A percentile compares a stretch with the other conserved stretches of the same genome.
These are phyloP conservation scores for Xiphorhynchus erythropygius DNA, from an alignment of 2,797 vertebrate species.

Conservation along the genomic window DNA sequence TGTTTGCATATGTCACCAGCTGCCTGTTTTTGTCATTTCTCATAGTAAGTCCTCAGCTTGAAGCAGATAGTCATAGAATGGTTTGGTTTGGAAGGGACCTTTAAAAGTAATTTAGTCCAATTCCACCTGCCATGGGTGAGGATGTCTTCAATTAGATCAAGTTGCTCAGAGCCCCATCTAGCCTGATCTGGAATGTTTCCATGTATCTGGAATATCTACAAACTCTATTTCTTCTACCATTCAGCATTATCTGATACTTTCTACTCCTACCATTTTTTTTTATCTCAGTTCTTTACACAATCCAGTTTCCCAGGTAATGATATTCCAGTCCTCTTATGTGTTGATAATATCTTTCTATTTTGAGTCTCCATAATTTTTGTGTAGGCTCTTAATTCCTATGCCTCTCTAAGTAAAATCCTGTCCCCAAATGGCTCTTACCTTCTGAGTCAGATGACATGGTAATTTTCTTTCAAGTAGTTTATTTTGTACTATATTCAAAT, in stretches of 20 bases:
- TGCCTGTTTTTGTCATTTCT: background rate
- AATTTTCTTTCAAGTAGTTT: background rate
- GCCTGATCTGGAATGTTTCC: background rate
- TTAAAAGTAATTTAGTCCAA: background rate
- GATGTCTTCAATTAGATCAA: background rate
- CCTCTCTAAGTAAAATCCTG: background rate
- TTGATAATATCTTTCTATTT: background rate
- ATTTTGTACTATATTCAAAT: background rate
- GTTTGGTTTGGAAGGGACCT: background rate
- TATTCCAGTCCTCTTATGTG: background rate
- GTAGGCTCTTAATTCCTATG: background rate
- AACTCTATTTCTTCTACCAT: rapidly evolving
- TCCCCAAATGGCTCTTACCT: background rate
- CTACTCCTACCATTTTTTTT: background rate
- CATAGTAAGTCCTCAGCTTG: background rate
- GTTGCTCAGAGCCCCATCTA: background rate
- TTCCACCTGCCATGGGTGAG: background rate
- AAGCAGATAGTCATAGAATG: background rate
- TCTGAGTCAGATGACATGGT: background rate
- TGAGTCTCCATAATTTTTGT: background rate
- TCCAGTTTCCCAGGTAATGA: background rate
- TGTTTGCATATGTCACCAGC: background rate
- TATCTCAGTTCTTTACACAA: background rate
- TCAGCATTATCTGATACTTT: background rate
- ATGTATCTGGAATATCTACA: background rate